Evolutionary conservation across 2,888 invertebrate species (phyloP).

Genomic region (Zygaena filipendulae): DNA sequence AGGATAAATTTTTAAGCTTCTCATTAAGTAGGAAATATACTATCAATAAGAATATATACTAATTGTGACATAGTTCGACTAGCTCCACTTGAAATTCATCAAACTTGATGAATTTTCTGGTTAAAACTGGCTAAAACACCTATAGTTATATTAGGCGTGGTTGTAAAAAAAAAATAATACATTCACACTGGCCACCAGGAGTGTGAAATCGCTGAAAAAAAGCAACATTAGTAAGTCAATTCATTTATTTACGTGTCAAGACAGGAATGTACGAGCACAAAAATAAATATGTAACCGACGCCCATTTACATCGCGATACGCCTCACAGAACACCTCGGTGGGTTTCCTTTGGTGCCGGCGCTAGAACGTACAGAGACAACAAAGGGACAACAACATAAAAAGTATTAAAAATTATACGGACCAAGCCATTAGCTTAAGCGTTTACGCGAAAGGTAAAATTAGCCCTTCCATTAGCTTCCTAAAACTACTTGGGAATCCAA

Average conservation of each 20-base stretch:
- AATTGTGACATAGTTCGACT: too few relatives aligned
- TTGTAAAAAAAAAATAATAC: too few relatives aligned
- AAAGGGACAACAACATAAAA: constrained; percentile 53
- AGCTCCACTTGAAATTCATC: too few relatives aligned
- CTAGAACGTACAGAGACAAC: constrained; percentile 61
- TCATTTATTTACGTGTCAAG: constrained; percentile 62
- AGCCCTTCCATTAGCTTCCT: too few relatives aligned
- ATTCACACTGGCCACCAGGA: constrained; percentile 57
- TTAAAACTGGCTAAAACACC: too few relatives aligned
- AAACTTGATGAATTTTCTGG: too few relatives aligned
- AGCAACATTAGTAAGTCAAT: constrained; percentile 32
- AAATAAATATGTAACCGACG: constrained; percentile 65
- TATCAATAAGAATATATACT: too few relatives aligned
- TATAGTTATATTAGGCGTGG: too few relatives aligned
- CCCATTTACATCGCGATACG: constrained; percentile 50
- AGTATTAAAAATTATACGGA: constrained; percentile 28
- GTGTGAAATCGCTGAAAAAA: constrained; percentile 41
- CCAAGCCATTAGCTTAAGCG: constrained; percentile 20
- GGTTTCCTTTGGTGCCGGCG: constrained; percentile 59
- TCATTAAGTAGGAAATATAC: too few relatives aligned
- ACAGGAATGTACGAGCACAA: constrained; percentile 57
- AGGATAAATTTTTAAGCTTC: too few relatives aligned
- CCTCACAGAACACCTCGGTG: constrained; percentile 56
- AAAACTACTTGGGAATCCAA: too few relatives aligned
- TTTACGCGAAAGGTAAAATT: too few relatives aligned